phyloP scores from a whole-genome alignment of 2,113 vertebrate species.

The Chrysemys picta region DNA sequence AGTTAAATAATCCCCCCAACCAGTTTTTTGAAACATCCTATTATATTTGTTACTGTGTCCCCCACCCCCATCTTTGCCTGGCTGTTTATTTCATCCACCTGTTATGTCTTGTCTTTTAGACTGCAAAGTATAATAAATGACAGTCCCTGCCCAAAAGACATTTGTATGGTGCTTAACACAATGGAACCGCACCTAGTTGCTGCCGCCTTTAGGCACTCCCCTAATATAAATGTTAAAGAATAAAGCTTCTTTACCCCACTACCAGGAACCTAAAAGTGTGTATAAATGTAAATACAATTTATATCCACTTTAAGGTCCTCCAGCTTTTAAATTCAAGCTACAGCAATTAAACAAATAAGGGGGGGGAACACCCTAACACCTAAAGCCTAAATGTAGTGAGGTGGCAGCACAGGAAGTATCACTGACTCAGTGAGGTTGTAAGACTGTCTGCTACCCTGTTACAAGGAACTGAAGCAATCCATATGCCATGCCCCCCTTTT shows the following conservation, averaged over 20 bases:
- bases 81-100: background rate
- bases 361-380: too few relatives aligned
- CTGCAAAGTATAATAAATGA: background rate
- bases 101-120: background rate
- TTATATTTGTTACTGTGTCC: background rate
- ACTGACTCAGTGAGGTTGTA: too few relatives aligned
- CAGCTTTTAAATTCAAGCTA: too few relatives aligned
- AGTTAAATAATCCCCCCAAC: background rate
- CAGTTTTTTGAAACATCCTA: background rate
- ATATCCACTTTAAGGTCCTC: background rate
- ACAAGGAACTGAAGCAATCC: too few relatives aligned
- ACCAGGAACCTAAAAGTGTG: background rate
- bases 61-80: accelerated
- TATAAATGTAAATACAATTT: background rate
- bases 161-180: background rate
- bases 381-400: too few relatives aligned
- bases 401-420: too few relatives aligned
- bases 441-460: too few relatives aligned
- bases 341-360: too few relatives aligned
- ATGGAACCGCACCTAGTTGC: background rate
- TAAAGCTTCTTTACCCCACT: background rate
- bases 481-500: too few relatives aligned
- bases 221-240: background rate
- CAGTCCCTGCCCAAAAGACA: background rate
- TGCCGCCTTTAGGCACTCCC: background rate